These are phyloP conservation scores for Seriola dumerili DNA, from an alignment of 2,113 vertebrate species.

Conservation along the genomic window DNA sequence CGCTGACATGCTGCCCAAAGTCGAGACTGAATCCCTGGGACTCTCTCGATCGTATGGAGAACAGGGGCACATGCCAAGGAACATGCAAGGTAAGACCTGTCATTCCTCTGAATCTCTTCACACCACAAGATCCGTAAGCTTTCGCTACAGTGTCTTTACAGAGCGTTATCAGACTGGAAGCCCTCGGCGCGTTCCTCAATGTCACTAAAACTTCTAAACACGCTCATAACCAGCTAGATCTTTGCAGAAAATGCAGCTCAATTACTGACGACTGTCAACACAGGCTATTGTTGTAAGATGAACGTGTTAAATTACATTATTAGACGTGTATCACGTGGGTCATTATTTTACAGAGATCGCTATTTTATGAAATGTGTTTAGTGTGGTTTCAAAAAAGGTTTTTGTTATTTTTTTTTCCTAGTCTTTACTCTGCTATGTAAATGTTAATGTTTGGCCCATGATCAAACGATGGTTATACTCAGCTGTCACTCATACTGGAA, in stretches of 20 bases:
- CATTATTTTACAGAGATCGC: not conserved
- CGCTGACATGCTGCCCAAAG: constrained; percentile 99
- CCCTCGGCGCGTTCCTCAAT: not conserved
- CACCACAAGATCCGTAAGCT: accelerated
- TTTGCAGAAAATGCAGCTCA: not conserved
- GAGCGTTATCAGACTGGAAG: not conserved
- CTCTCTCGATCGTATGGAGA: constrained; percentile 96
- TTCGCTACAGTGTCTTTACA: not conserved
- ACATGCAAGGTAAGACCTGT: constrained; percentile 94
- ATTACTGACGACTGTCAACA: not conserved
- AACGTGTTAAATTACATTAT: not conserved
- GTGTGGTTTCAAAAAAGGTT: not conserved
- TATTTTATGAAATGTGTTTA: not conserved
- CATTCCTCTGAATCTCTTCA: not conserved
- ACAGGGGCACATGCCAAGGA: constrained; percentile 95
- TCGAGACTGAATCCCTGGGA: constrained; percentile 95
- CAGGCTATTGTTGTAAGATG: not conserved
- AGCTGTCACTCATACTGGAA: constrained; percentile 42
- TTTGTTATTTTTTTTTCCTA: not conserved
- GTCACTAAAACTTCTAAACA: constrained; percentile 42
- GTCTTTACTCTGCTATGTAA: not conserved
- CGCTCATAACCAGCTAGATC: not conserved
- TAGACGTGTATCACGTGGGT: not conserved
- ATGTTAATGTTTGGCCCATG: not conserved
- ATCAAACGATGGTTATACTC: constrained; percentile 28